Base-by-base conservation (phyloP, 2,797 vertebrate genomes). In the Botia kubotai region DNA sequence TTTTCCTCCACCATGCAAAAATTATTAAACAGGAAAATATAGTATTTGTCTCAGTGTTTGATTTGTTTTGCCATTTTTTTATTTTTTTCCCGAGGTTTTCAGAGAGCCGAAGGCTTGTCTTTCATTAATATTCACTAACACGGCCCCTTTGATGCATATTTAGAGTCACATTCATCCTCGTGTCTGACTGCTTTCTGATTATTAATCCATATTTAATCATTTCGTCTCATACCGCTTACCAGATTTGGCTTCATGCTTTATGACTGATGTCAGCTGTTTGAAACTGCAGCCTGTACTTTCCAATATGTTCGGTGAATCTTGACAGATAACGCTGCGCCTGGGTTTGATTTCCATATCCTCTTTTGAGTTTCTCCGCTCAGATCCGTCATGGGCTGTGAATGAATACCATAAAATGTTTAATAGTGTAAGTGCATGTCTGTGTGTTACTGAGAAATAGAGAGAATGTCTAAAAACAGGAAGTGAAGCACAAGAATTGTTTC, bases 21-120 rank as follows among this genome's bases (percentile, higher is more conserved):
- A 87, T 89, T 86, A 89, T 89, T 92, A 93, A 92, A 90, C 84
- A 87, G 87, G 91, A 89, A 88, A 88, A 88, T 89, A 77, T 76
- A 70, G 90, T 87, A 86, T 86, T 48, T 60, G 90, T 74, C 63
- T 85, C 73, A 72, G 79, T 87, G 90, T 88, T 87, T 92, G 90
- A 91, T 91, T 92, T 88, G 84, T 87, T 82, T 83, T 83, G 83
- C 26, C 60, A 33, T 29, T 63, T 63, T 60, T 58, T 63, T 86
- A 87, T 79, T 88, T 87, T 88, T 77, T 89, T 88, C 89, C 72
- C 79, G 68, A 80, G 82, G 82, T 70, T 82, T 80, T 70, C 78
- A 83, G 75, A 84, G 76, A 83, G 88, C 82, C 72, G 84, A 72
- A 82, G 82, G 76, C 76, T 76, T 77, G 72, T 65, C 87, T 89